Evolutionary conservation across 2,113 vertebrate species (phyloP), one percentile per base, ranked within the genome.

Genomic region (Datnioides undecimradiatus): DNA sequence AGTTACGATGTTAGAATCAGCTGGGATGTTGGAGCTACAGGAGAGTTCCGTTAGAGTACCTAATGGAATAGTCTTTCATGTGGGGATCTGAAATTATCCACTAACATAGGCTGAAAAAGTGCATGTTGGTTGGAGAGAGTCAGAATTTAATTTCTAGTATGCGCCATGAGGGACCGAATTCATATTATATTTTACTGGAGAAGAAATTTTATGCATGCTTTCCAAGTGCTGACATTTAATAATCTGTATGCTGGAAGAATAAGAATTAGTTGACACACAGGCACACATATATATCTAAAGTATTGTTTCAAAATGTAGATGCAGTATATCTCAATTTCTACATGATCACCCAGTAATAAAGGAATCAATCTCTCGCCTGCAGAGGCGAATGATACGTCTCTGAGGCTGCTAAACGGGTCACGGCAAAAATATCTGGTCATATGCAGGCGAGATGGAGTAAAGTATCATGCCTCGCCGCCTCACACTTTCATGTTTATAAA

Each of bases 401-500:
- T 51, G 55, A 73, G 21, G 52, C 45, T 59, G 60, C 58, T 40
- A 34, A 82, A 60, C 75, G 73, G 76, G 87, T 86, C 83, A 80
- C 21, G 59, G 77, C 41, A 34, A 59, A 23, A 82, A 80, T 57
- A 77, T 74, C 12, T 63, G 73, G 82, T 84, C 55, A 27, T 12
- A 43, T n/a, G n/a, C 60, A 52, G 45, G 69, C n/a, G n/a, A 75
- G 72, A 66, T 64, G 72, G 55, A 64, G 70, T 77, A 76, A 82
- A 45, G n/a, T 25, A 51, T 46, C 66, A 57, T 64, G 54, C 67
- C 23, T 59, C 10, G 11, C 27, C 12, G 21, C 25, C 75, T 72
- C 43, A 41, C 40, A 59, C 63, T 79, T 78, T 87, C 82, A 91
- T 87, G 90, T 91, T 86, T 86, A 87, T 87, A 79, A 90, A 91